Percentiles rank a stretch among this genome's conserved stretches.
Conservation (phyloP, 92 coral and sea anemone species). For the Heliopora coerulea region DNA sequence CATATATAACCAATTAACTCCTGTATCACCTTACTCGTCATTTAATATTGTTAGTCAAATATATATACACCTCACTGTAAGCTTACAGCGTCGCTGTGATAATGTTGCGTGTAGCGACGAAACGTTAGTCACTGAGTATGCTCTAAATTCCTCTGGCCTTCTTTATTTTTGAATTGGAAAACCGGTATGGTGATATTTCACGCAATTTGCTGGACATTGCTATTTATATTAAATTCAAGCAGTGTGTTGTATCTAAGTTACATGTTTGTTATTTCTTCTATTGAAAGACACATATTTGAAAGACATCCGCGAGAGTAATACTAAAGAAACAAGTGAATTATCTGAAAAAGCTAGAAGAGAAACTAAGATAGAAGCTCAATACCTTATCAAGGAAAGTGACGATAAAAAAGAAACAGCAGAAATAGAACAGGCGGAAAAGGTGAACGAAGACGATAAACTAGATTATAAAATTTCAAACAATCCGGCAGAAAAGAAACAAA, state of each 20-base stretch:
- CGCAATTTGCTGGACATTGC: too few species aligned
- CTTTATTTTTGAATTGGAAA: too few species aligned
- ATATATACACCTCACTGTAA: too few species aligned
- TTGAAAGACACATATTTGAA: neutral
- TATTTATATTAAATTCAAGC: too few species aligned
- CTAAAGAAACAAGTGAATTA: neutral
- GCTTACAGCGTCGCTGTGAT: too few species aligned
- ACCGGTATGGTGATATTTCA: too few species aligned
- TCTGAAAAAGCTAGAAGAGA: neutral
- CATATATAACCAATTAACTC: too few species aligned
- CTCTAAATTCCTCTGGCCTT: too few species aligned
- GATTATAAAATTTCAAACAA: conserved; percentile 2
- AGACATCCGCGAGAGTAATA: neutral
- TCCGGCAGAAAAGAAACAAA: neutral
- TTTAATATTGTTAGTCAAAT: too few species aligned
- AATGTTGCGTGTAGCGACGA: too few species aligned
- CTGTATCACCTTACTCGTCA: too few species aligned
- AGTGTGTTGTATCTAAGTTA: neutral
- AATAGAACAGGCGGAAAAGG: neutral
- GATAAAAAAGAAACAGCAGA: neutral
- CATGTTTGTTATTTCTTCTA: neutral
- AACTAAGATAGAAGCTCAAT: neutral
- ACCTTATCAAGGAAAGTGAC: neutral
- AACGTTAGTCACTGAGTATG: too few species aligned
- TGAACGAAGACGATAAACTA: neutral